Conservation (phyloP, 1,140 invertebrate species). For the Drosophila ficusphila region DNA sequence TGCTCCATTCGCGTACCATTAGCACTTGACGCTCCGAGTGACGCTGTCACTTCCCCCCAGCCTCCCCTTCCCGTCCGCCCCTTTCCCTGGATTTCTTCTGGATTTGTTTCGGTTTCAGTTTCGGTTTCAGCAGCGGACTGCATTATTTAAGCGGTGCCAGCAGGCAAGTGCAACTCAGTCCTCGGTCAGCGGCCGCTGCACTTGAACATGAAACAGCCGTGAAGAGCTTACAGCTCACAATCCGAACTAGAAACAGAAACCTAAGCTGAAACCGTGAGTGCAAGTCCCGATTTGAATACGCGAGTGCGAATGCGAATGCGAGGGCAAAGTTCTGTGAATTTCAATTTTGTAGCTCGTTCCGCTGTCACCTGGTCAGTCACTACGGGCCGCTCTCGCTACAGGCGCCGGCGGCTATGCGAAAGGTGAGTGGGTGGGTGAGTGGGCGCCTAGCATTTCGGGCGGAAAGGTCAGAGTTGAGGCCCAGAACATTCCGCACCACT, state of each 20-base stretch:
- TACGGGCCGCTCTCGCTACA: not conserved
- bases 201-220: constrained; percentile 60
- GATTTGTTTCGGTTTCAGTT: constrained; percentile 33
- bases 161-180: constrained; percentile 67
- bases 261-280: not conserved
- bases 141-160: constrained; percentile 72
- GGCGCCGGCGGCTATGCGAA: constrained; percentile 17
- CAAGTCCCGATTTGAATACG: constrained; percentile 3
- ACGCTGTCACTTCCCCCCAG: constrained; percentile 10
- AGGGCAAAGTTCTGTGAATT: not conserved
- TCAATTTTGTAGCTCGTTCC: not conserved
- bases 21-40: constrained; percentile 23
- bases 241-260: constrained; percentile 1
- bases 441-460: not conserved
- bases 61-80: not conserved
- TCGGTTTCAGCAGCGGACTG: constrained; percentile 11
- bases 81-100: constrained; percentile 3
- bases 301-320: not conserved
- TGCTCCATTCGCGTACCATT: constrained; percentile 16
- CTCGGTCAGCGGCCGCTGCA: constrained; percentile 65
- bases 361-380: constrained; percentile 2
- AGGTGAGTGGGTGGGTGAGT: constrained; percentile 39
- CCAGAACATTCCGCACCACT: constrained; percentile 37
- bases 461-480: constrained; percentile 65
- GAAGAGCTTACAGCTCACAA: too few species aligned